Conservation (phyloP, 2,113 vertebrate genomes). For the Paramormyrops kingsleyae region DNA sequence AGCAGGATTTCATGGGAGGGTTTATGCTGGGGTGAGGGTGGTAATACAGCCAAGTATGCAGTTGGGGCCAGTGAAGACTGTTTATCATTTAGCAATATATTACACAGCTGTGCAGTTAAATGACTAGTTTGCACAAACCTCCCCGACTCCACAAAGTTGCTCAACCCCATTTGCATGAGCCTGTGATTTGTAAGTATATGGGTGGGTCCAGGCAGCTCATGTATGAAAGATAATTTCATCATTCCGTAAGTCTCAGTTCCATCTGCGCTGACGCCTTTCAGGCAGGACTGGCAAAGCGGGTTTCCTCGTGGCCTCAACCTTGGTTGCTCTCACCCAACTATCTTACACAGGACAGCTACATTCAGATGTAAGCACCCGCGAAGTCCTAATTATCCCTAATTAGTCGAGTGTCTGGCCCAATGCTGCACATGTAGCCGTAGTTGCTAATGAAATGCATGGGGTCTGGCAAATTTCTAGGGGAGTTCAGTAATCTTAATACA, state of each 20-base stretch:
- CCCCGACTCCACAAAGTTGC: neutral
- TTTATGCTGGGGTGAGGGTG: neutral
- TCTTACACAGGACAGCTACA: neutral
- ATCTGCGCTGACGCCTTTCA: neutral
- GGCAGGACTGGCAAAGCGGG: neutral
- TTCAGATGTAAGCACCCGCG: neutral
- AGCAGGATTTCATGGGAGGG: neutral
- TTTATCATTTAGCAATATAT: neutral
- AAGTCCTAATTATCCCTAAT: neutral
- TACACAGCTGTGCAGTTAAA: neutral
- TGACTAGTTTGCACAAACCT: neutral
- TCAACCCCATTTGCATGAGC: neutral
- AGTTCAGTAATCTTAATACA: neutral
- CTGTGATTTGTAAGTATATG: neutral
- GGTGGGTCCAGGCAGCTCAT: neutral
- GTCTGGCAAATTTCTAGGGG: neutral
- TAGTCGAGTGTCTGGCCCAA: neutral
- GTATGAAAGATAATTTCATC: neutral
- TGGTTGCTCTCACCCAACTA: neutral
- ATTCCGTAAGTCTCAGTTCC: neutral
- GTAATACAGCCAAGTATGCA: neutral
- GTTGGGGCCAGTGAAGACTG: neutral
- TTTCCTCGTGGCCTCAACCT: neutral
- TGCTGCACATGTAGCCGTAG: neutral
- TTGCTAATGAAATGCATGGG: neutral